Evolutionary conservation across 2,888 invertebrate genomes (phyloP), one percentile per base, ranked within the genome.

Genomic region (Clistopyga incitator): DNA sequence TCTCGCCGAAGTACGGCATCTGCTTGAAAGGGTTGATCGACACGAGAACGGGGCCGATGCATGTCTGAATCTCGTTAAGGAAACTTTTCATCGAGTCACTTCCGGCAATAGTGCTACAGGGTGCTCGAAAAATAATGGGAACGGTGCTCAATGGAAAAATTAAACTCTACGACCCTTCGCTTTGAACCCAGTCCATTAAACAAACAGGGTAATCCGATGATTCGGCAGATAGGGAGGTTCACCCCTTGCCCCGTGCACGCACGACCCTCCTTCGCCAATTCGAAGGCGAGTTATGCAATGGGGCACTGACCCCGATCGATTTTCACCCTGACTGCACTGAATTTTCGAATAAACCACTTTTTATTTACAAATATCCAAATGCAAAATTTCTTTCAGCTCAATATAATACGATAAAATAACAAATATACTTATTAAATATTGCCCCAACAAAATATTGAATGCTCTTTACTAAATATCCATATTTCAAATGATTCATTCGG

Each of bases 11-110:
- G 89, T 96, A 96, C 29, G 94, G 94, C 93, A 95, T 94, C 87
- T 94, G 94, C 89, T 95, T 95, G 92, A 95, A 95, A 15, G 95
- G 95, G 90, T 95, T 95, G 76, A 95, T 94, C 1, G 95, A 95
- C 71, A 95, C 95, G 84, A 95, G 91, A 52, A 95, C 95, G 45
- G 95, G 95, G 3, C 95, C 95, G 87, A 95, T 95, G 91, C 95
- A 95, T 47, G 95, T 95, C 95, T 95, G 86, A 65, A 82, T 75
- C n/a, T 38, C 64, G 80, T 90, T 91, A 90, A 91, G 91, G 88
- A 91, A 88, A 84, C 18, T 47, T 67, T 42, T 74, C 54, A 10
- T 65, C 52, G n/a, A 64, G 61, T 71, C 64, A 71, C 47, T 64
- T 61, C 70, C 78, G 78, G 18, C n/a, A 13, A 38, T 38, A 2